phyloP scores from a whole-genome alignment of 2,797 vertebrate genomes.

The Tangara arthus region DNA sequence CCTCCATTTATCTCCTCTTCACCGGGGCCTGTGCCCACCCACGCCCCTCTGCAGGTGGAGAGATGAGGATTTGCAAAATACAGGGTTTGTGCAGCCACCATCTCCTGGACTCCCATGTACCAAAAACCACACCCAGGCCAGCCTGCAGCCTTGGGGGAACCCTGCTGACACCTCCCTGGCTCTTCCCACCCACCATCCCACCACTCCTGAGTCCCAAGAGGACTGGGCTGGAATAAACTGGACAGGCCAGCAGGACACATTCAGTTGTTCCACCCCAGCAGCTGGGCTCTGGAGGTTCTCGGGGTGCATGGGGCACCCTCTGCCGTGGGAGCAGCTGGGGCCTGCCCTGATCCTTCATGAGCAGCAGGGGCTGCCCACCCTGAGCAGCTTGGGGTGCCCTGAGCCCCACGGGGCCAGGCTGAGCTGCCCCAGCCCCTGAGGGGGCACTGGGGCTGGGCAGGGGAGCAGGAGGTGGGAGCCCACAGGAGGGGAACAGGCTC shows the following conservation, averaged over 20 bases:
- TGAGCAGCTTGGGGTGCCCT: not conserved
- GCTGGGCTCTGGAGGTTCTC: rapidly evolving
- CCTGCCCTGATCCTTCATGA: not conserved
- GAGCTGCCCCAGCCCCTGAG: not conserved
- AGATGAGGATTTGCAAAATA: rapidly evolving
- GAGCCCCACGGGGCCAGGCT: not conserved
- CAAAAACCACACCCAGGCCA: not conserved
- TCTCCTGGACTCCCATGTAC: not conserved
- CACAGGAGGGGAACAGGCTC: constrained; percentile 39
- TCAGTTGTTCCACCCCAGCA: not conserved
- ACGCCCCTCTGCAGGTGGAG: rapidly evolving
- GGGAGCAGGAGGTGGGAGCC: not conserved
- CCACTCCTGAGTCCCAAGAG: rapidly evolving
- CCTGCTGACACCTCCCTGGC: not conserved
- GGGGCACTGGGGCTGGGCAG: not conserved
- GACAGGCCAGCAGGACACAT: not conserved
- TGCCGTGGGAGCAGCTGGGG: rapidly evolving
- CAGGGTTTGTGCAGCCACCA: rapidly evolving
- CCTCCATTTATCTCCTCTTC: not conserved
- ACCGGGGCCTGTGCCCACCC: rapidly evolving
- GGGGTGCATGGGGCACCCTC: not conserved
- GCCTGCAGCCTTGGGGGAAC: not conserved
- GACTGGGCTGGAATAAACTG: rapidly evolving
- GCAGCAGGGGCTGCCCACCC: not conserved
- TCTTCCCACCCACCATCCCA: not conserved